These are phyloP conservation scores for Gymnocypris eckloni DNA, from an alignment of 2,797 vertebrate genomes.

Conservation along the genomic window DNA sequence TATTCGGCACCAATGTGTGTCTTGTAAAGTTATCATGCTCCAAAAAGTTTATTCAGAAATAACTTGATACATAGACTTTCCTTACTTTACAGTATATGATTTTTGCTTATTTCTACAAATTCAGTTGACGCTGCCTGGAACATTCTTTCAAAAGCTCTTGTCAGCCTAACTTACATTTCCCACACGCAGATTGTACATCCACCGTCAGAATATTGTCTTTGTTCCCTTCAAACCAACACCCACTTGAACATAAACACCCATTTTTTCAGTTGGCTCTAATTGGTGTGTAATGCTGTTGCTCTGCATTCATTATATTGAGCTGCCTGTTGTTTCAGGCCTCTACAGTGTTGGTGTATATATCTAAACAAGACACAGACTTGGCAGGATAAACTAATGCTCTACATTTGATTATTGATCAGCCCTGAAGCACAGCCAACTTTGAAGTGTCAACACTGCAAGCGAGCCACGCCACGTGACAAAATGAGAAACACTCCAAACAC, in stretches of 20 bases:
- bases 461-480: slow-evolving; percentile 9
- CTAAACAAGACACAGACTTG: slow-evolving; percentile 49
- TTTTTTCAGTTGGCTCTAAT: neutral
- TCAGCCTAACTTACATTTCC: neutral
- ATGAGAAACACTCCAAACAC: neutral
- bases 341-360: slow-evolving; percentile 38
- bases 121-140: neutral
- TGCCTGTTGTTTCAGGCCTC: slow-evolving; percentile 32
- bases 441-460: slow-evolving; percentile 27
- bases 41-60: neutral
- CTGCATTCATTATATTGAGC: slow-evolving; percentile 32
- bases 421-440: slow-evolving; percentile 52
- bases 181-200: neutral
- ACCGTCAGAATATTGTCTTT: neutral
- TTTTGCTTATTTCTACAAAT: neutral
- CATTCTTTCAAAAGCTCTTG: neutral
- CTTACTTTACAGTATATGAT: neutral
- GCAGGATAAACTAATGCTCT: slow-evolving; percentile 42
- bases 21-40: neutral
- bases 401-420: slow-evolving; percentile 60
- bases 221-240: neutral
- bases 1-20: neutral
- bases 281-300: slow-evolving; percentile 32
- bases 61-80: neutral
- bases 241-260: slow-evolving; percentile 21